A percentile compares a stretch with the other conserved stretches of the same genome.
Conservation (phyloP, 2,797 vertebrate species). For the Bovichtus diacanthus region DNA sequence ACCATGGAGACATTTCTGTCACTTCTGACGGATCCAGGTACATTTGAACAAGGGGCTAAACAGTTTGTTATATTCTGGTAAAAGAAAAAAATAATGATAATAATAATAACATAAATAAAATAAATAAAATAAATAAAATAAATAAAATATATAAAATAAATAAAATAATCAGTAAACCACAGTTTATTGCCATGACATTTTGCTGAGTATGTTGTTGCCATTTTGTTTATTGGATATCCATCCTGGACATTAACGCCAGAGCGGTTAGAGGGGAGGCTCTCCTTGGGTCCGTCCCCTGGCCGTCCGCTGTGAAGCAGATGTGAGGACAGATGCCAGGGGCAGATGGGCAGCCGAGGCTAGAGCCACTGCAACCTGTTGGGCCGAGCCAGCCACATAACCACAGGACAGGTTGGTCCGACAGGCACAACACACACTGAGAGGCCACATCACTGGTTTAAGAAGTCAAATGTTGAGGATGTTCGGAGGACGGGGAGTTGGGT, state of each 20-base stretch:
- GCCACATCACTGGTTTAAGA: constrained; percentile 14
- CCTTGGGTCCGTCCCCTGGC: constrained; percentile 76
- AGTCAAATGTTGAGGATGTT: constrained; percentile 32
- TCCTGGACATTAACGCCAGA: constrained; percentile 27
- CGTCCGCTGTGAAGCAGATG: constrained; percentile 72
- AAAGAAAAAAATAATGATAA: too few relatives aligned
- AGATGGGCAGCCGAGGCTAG: constrained; percentile 83
- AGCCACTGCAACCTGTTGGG: constrained; percentile 91
- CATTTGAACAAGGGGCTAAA: too few relatives aligned
- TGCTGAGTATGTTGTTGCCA: neutral
- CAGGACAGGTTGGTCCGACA: constrained; percentile 80
- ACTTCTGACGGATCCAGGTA: too few relatives aligned
- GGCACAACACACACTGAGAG: constrained; percentile 32
- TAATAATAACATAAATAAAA: too few relatives aligned
- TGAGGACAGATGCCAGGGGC: constrained; percentile 80
- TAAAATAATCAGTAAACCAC: too few relatives aligned
- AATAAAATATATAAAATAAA: too few relatives aligned
- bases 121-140: too few relatives aligned
- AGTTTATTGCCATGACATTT: neutral
- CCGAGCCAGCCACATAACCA: constrained; percentile 85
- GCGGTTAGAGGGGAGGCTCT: constrained; percentile 62
- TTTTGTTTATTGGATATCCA: neutral
- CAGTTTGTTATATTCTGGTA: too few relatives aligned
- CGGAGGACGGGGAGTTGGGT: neutral
- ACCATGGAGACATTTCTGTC: too few relatives aligned